Base-by-base conservation (phyloP, 2,113 vertebrate genomes). In the Haplotaxodon microlepis region DNA sequence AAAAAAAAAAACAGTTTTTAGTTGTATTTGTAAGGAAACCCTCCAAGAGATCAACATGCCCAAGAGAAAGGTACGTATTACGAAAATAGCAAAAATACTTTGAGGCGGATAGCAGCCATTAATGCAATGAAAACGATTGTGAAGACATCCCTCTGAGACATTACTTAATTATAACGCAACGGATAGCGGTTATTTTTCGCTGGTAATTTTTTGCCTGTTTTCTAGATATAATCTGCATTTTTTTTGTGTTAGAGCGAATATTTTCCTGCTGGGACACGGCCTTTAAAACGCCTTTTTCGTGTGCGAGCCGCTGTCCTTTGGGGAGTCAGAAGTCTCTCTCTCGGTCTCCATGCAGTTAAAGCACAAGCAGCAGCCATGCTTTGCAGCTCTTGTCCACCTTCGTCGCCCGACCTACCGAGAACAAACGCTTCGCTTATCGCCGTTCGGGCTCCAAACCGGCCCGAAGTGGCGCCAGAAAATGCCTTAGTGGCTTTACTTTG, bases 351-450 rank as follows among this genome's bases (percentile, higher is more conserved):
- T 97, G 96, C 96, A 97, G 95, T 95, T 96, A 93, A 96, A 96
- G 94, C 96, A 95, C 95, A 95, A 96, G 96, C 96, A 96, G 96
- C 96, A 96, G 96, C 96, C 96, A 97, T 97, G 96, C 96, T 97
- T 96, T 96, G 95, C 96, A 96, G 96, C 94, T 96, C 94, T 93
- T 92, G 94, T 96, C 95, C 96, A 94, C 93, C 94, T 95, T 96
- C 96, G 93, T 95, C 94, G 94, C 61, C 94, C 95, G 95, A 96
- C 92, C 92, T 95, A 90, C 90, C 95, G 91, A 94, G 94, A 96
- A 94, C 92, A 96, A 96, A 94, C 93, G 93, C 92, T 73, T 56
- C 92, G 80, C 92, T 93, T 94, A 94, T 91, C 92, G 95, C 31
- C 87, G 71, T 50, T 79, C 45, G 78, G 29, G 42, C 89, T 10